Evolutionary conservation across 2,888 invertebrate species (phyloP).

Genomic region (Drosophila affinis): DNA sequence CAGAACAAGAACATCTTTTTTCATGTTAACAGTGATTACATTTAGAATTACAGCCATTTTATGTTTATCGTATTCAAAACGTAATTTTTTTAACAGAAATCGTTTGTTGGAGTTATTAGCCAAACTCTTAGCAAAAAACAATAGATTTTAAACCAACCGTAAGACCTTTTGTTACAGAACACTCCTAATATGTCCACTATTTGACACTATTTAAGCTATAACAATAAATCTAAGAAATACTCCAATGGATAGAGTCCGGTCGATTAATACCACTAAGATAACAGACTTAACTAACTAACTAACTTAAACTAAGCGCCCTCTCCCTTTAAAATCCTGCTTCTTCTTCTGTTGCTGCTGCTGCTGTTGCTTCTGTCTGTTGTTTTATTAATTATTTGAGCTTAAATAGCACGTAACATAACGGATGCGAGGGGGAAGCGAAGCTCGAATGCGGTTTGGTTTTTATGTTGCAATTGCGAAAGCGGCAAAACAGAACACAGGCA

Average conservation of each 20-base stretch:
- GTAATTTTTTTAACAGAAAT: not conserved
- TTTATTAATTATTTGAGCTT: slow-evolving; percentile 10
- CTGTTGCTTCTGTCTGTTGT: not conserved
- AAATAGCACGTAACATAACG: slow-evolving; percentile 46
- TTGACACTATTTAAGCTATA: too few relatives aligned
- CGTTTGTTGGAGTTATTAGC: not conserved
- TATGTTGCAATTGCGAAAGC: slow-evolving; percentile 63
- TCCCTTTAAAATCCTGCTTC: not conserved
- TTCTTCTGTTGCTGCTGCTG: not conserved
- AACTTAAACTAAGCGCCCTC: not conserved
- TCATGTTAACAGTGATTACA: not conserved
- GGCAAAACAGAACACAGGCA: slow-evolving; percentile 44
- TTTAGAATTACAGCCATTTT: not conserved
- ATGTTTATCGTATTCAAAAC: not conserved
- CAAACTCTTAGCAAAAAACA: not conserved
- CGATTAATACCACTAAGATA: not conserved
- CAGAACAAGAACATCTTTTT: not conserved
- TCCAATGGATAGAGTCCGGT: too few relatives aligned
- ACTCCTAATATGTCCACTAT: too few relatives aligned
- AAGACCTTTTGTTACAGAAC: too few relatives aligned
- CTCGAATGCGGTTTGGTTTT: slow-evolving; percentile 38
- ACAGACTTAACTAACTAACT: too few relatives aligned
- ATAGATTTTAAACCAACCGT: too few relatives aligned
- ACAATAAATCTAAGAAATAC: too few relatives aligned
- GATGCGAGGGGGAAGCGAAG: slow-evolving; percentile 11